Evolutionary conservation across 2,113 vertebrate species (phyloP).

Genomic region (Tachysurus fulvidraco): DNA sequence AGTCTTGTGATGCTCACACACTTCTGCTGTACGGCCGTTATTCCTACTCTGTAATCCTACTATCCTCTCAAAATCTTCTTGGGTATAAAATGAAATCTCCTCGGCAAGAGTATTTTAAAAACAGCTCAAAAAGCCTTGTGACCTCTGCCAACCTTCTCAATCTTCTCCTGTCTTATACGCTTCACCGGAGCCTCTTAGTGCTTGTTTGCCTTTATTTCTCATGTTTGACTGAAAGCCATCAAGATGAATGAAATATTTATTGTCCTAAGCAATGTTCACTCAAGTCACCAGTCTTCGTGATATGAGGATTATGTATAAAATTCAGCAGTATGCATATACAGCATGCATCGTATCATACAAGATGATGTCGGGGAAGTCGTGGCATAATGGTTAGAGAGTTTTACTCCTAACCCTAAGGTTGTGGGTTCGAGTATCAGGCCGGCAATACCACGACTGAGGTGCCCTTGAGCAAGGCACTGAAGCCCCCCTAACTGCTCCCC

Average conservation of each 20-base stretch:
- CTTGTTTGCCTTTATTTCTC: not conserved
- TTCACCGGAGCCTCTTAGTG: not conserved
- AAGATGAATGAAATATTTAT: not conserved
- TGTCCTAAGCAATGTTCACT: too few relatives aligned
- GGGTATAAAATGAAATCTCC: not conserved
- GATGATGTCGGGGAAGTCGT: too few relatives aligned
- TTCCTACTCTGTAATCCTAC: not conserved
- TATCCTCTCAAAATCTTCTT: not conserved
- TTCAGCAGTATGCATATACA: too few relatives aligned
- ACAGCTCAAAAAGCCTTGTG: not conserved
- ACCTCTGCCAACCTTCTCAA: not conserved
- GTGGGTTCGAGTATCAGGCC: too few relatives aligned
- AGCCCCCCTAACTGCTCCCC: too few relatives aligned
- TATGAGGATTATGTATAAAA: too few relatives aligned
- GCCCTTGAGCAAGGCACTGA: too few relatives aligned
- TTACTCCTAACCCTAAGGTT: too few relatives aligned
- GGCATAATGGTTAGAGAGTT: too few relatives aligned
- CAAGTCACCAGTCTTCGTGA: too few relatives aligned
- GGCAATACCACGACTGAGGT: too few relatives aligned
- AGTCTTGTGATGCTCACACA: not conserved
- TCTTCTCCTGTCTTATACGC: not conserved
- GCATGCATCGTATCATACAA: too few relatives aligned
- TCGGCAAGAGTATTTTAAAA: not conserved
- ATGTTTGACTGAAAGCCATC: not conserved
- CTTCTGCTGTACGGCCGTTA: not conserved